Base-by-base conservation (phyloP, 2,113 vertebrate genomes). In the Callipepla squamata region DNA sequence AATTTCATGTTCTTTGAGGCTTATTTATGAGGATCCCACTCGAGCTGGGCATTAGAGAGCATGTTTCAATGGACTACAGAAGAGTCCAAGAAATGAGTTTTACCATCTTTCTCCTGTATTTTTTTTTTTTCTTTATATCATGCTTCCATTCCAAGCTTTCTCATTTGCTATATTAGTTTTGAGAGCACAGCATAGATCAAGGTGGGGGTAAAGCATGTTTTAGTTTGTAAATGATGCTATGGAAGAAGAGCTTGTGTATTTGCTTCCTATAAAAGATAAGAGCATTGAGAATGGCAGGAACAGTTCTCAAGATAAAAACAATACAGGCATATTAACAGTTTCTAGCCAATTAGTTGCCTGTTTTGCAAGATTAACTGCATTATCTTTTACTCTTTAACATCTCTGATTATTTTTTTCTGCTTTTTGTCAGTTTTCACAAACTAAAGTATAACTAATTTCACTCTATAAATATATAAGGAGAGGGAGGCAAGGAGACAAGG, bases 201-300 rank as follows among this genome's bases (percentile, higher is more conserved):
- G 18, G 19, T 17, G 23, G 40, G 13, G 17, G 3, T 1, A 15
- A n/a, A 36, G 36, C 7, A 30, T 1, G 2, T 23, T 72, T 70
- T 9, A 15, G 0, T 3, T 2, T 30, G 19, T 8, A 6, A 2
- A 59, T 55, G 55, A 61, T 11, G 14, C 32, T 40, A 36, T 59
- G 6, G 6, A 59, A 21, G 61, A 80, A 70, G 1, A 30, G 9
- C 48, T 75, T 75, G 11, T n/a, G 10, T 40, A 40, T 40, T 40
- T 40, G 40, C 40, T 40, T 40, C 40, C 40, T 40, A 18, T 18
- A 57, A 17, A 45, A 80, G 48, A 50, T 6, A 72, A 4, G 14
- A 45, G 10, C 23, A 67, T 25, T n/a, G 28, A 63, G 42, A 30
- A 32, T 36, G 68, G 28, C 5, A 62, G 11, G 7, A 66, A 12